A percentile compares a stretch with the other conserved stretches of the same genome.
Conservation (phyloP, 2,888 invertebrate species). For the Caenorhabditis macrosperma region DNA sequence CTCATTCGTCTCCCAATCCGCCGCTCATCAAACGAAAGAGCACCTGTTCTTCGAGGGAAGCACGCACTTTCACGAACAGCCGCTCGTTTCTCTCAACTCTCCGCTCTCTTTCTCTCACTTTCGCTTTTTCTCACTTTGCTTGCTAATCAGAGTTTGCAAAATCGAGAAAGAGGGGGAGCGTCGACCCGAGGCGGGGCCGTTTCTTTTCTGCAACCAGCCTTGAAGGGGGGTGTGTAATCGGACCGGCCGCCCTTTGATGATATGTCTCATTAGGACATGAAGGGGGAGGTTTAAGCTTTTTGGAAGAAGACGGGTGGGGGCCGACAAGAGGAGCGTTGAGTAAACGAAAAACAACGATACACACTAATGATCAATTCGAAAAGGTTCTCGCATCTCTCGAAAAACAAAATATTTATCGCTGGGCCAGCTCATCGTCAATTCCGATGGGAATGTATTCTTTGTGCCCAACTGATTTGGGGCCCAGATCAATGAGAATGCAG, state of each 20-base stretch:
- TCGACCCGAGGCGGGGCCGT: background rate
- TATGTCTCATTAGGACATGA: background rate
- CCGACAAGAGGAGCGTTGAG: no score
- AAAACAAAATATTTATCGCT: no score
- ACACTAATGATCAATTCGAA: no score
- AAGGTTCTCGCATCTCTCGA: no score
- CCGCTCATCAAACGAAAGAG: background rate
- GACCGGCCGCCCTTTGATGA: background rate
- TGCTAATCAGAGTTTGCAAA: slow-evolving; percentile 34
- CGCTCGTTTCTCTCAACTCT: slow-evolving; percentile 9
- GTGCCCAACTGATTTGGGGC: no score
- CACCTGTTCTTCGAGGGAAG: slow-evolving; percentile 17
- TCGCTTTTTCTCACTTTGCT: background rate
- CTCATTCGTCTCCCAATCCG: background rate
- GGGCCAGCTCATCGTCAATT: no score
- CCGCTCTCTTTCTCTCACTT: no score
- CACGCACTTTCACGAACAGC: slow-evolving; percentile 47
- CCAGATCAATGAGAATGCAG: no score
- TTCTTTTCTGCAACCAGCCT: background rate
- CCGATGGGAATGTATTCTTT: no score
- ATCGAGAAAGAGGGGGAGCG: background rate
- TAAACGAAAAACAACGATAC: no score
- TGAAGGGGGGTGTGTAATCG: background rate
- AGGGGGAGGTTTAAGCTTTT: no score
- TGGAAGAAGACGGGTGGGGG: background rate